Evolutionary conservation across 2,888 invertebrate species (phyloP).

Genomic region (Aproaerema taeniolella): DNA sequence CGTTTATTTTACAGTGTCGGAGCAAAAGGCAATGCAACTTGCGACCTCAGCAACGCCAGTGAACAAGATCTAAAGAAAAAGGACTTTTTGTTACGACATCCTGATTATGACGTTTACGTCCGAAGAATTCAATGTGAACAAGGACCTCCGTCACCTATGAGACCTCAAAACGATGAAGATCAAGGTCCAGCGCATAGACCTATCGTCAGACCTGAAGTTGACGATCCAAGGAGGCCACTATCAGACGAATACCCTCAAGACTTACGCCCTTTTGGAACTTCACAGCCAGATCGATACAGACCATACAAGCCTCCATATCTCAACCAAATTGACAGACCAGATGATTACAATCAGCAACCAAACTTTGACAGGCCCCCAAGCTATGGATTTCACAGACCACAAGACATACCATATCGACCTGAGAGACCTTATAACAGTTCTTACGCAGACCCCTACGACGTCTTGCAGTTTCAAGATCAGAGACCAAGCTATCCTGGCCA

Average conservation of each 20-base stretch:
- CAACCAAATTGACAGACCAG: conserved; percentile 42
- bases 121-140: conserved; percentile 60
- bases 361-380: conserved; percentile 46
- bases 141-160: conserved; percentile 53
- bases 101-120: conserved; percentile 63
- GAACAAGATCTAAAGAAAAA: conserved; percentile 57
- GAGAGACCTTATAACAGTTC: conserved; percentile 27
- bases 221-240: conserved; percentile 47
- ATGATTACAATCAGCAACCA: conserved; percentile 49
- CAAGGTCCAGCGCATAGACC: conserved; percentile 47
- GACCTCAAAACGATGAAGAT: conserved; percentile 25
- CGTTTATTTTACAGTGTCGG: conserved; percentile 52
- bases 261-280: conserved; percentile 33
- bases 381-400: conserved; percentile 53
- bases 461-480: conserved; percentile 44
- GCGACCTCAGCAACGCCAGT: conserved; percentile 50
- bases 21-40: conserved; percentile 69
- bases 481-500: conserved; percentile 21
- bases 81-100: conserved; percentile 43
- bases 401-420: conserved; percentile 46
- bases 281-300: conserved; percentile 29
- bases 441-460: conserved; percentile 44
- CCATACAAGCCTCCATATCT: conserved; percentile 30
- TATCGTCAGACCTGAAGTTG: conserved; percentile 51
- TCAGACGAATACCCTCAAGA: conserved; percentile 42